Evolutionary conservation across 1,140 invertebrate species (phyloP), one percentile per base, ranked within the genome.

Genomic region (Drosophila pseudoobscura): DNA sequence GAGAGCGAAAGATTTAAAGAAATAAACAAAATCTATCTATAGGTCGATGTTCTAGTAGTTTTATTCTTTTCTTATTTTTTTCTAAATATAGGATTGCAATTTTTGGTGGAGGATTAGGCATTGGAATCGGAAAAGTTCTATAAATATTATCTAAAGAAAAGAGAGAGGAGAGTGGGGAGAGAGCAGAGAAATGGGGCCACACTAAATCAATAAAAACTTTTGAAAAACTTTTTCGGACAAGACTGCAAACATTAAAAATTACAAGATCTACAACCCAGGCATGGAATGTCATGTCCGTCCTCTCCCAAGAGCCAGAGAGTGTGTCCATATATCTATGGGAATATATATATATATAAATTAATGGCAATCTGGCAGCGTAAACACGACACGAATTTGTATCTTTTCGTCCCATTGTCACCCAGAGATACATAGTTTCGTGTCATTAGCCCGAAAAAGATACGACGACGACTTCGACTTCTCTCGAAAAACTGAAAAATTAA

Each of bases 161-260:
- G 26, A 3, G 35, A 31, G 22, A 35, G 3, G 7, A 6, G 7
- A 31, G 49, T 17, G 35, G 53, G 51, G 41, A 39, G 39, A 46
- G 7, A 52, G 47, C n/a, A 26, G 29, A 50, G 29, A 50, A 15
- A 24, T 2, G 9, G 60, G 70, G 63, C 52, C 72, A 76, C 72
- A 76, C 52, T 76, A 76, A 76, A 70, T 78, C 71, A 70, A 74
- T 75, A 73, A 83, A 55, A 65, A 50, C 45, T 35, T 51, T 35
- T 35, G 54, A 17, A 5, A 62, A 17, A 63, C 61, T 60, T 50
- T 47, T 64, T 63, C 60, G 45, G 59, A 72, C 80, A 84, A 59
- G 59, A 79, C 83, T 87, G 82, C 74, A 83, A 87, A 87, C 80
- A 85, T 87, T 70, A 71, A 87, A 85, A 85, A 82, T 87, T 87